Evolutionary conservation across 64 coral and sea anemone genomes (phyloP).

Genomic region (Cladopsammia gracilis): DNA sequence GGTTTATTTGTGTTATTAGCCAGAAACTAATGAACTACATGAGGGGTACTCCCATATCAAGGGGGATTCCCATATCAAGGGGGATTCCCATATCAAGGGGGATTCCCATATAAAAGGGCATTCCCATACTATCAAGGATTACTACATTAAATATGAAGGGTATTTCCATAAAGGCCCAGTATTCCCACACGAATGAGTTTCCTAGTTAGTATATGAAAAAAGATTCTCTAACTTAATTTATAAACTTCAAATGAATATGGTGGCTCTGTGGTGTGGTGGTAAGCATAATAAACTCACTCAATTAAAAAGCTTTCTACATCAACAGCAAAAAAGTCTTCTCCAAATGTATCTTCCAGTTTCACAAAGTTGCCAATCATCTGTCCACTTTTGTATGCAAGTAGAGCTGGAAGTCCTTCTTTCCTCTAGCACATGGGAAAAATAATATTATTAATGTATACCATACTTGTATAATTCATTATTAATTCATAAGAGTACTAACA

Average conservation of each 20-base stretch:
- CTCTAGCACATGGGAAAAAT: constrained; percentile 33
- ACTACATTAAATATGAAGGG: background rate
- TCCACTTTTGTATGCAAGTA: constrained; percentile 89
- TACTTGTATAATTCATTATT: no score
- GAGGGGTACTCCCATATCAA: no score
- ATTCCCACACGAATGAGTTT: background rate
- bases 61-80: background rate
- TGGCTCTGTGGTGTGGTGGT: background rate
- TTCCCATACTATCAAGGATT: background rate
- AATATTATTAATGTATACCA: no score
- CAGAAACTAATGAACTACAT: no score
- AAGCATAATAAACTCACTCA: constrained; percentile 66
- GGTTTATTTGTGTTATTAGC: no score
- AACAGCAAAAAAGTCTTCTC: constrained; percentile 87
- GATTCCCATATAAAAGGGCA: background rate
- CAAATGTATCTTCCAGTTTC: constrained; percentile 76
- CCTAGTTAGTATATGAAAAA: no score
- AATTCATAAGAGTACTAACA: no score
- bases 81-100: background rate
- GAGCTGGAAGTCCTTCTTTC: constrained; percentile 89
- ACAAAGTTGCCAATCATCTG: constrained; percentile 96
- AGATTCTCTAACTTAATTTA: no score
- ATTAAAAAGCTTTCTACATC: constrained; percentile 96
- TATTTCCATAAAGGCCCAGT: background rate
- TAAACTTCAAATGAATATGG: no score